These are phyloP conservation scores for Nyctereutes procyonoides DNA, from an alignment of 2,113 vertebrate species.

Conservation along the genomic window DNA sequence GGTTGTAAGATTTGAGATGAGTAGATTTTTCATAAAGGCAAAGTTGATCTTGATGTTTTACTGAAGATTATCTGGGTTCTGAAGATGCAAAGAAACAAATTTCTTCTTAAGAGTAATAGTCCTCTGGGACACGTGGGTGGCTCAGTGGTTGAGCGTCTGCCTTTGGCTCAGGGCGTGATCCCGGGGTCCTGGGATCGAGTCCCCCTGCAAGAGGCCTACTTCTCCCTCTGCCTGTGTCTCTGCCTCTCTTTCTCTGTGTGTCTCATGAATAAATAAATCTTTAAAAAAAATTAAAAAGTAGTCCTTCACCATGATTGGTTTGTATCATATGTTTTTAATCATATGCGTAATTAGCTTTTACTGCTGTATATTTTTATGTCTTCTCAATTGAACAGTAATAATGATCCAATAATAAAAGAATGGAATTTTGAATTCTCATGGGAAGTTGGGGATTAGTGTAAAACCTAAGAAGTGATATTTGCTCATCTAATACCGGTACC, in stretches of 20 bases:
- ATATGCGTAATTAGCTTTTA: not conserved
- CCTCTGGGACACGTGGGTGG: no score
- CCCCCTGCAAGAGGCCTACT: no score
- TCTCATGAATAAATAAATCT: no score
- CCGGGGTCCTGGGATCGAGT: no score
- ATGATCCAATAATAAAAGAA: not conserved
- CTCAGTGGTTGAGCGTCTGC: no score
- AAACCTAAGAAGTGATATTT: not conserved
- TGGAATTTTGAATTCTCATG: not conserved
- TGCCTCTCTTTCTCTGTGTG: no score
- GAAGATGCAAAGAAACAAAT: conserved; percentile 26
- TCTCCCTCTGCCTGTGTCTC: no score
- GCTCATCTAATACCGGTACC: not conserved
- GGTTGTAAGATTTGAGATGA: conserved; percentile 1
- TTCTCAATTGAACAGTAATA: not conserved
- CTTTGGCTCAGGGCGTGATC: no score
- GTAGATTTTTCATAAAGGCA: not conserved
- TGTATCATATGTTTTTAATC: not conserved
- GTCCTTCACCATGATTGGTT: not conserved
- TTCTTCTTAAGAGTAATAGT: not conserved
- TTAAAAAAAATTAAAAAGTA: not conserved
- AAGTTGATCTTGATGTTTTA: conserved; percentile 18
- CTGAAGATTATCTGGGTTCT: not conserved
- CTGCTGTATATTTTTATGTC: not conserved
- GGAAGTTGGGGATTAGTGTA: not conserved